Percentiles rank a stretch among this genome's conserved stretches.
Conservation (phyloP, 2,113 vertebrate genomes). For the Trogon melanurus region DNA sequence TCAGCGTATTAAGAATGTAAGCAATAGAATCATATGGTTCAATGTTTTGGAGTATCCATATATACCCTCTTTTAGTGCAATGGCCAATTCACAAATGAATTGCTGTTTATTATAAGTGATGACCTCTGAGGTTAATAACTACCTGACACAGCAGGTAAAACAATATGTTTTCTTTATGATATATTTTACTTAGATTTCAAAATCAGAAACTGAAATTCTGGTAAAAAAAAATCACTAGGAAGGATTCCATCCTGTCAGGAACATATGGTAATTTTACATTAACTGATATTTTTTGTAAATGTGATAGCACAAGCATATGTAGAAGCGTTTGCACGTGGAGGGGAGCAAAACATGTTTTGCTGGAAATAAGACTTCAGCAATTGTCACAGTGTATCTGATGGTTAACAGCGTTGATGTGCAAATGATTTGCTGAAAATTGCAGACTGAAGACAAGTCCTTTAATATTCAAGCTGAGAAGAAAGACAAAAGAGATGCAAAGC, state of each 20-base stretch:
- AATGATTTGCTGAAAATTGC: background rate
- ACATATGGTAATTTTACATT: slow-evolving; percentile 18
- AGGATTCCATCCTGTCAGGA: background rate
- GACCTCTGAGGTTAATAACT: background rate
- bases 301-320: slow-evolving; percentile 40
- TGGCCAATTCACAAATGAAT: background rate
- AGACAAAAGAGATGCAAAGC: background rate
- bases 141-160: background rate
- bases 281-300: background rate
- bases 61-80: background rate
- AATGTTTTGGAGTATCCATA: background rate
- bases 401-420: background rate
- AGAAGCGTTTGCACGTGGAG: slow-evolving; percentile 4
- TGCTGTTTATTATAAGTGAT: background rate
- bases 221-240: background rate
- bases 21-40: background rate
- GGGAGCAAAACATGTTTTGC: slow-evolving; percentile 16
- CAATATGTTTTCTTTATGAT: background rate
- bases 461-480: background rate
- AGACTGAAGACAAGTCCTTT: background rate
- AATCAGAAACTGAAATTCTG: background rate
- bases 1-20: background rate
- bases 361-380: slow-evolving; percentile 4
- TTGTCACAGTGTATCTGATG: background rate
- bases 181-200: background rate